Evolutionary conservation across 2,113 vertebrate species (phyloP).

Genomic region (Calonectris borealis): DNA sequence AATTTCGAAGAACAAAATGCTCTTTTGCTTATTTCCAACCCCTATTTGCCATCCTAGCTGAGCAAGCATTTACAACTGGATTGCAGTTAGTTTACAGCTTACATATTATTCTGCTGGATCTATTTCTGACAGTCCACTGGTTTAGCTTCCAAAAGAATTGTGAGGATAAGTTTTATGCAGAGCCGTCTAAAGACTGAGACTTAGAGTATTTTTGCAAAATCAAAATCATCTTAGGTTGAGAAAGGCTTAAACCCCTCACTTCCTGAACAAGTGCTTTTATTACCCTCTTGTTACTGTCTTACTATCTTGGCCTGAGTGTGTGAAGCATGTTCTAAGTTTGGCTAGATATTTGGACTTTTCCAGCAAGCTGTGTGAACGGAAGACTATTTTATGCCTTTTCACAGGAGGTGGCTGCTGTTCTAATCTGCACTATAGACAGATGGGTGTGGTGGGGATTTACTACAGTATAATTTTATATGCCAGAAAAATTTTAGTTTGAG

Average conservation of each 20-base stretch:
- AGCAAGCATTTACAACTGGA: not conserved
- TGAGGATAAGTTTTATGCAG: not conserved
- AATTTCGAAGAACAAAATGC: not conserved
- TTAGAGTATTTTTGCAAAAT: not conserved
- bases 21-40: not conserved
- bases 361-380: not conserved
- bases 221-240: not conserved
- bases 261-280: not conserved
- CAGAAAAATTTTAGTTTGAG: not conserved
- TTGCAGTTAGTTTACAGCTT: not conserved
- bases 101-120: not conserved
- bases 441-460: not conserved
- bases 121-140: not conserved
- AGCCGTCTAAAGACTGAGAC: not conserved
- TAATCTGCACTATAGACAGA: not conserved
- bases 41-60: not conserved
- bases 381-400: not conserved
- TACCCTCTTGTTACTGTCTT: not conserved
- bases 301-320: not conserved
- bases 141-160: not conserved
- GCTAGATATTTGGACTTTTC: not conserved
- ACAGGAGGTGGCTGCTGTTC: not conserved
- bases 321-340: not conserved
- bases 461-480: not conserved
- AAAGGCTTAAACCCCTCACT: not conserved